Base-by-base conservation (phyloP, 2,797 vertebrate genomes). In the Cottoperca gobio region DNA sequence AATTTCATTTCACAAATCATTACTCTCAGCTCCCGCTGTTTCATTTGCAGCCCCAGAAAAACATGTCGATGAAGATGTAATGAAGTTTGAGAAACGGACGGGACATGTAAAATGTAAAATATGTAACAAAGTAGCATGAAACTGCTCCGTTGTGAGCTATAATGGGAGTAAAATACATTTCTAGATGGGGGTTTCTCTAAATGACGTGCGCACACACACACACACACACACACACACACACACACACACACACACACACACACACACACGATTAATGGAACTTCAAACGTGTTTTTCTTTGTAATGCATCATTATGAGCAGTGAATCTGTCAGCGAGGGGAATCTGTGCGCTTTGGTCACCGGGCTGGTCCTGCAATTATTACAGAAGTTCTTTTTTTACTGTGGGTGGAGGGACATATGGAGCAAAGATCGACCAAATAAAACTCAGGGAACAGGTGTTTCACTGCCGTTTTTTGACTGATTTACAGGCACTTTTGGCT, bases 201-300 rank as follows among this genome's bases (percentile, higher is more conserved):
- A 91, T 88, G 90, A 92, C 80, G 72, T 83, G 80, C 64, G 52
- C 58, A 79, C 76, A 76, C 67, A 65, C 28, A 16, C 50, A 83
- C n/a, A n/a, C n/a, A n/a, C n/a, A n/a, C n/a, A n/a, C n/a, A n/a
- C n/a, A n/a, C n/a, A n/a, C n/a, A n/a, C n/a, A n/a, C n/a, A n/a
- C n/a, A n/a, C n/a, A n/a, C n/a, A n/a, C n/a, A n/a, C n/a, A n/a
- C n/a, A n/a, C n/a, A n/a, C n/a, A 80, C 64, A 52, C 58, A 79
- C 76, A 76, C 67, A 65, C 28, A 16, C 50, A 83, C 86, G 89
- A 93, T 90, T 86, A 89, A 93, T 92, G 89, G 76, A 86, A 92
- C 86, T 91, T 93, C 87, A 90, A 84, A 90, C 61, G 55, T 92
- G 90, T 93, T 94, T 94, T 93, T 84, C 91, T 94, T 89, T 85